Evolutionary conservation across 2,888 invertebrate species (phyloP).

Genomic region (Boloria euphrosyne): DNA sequence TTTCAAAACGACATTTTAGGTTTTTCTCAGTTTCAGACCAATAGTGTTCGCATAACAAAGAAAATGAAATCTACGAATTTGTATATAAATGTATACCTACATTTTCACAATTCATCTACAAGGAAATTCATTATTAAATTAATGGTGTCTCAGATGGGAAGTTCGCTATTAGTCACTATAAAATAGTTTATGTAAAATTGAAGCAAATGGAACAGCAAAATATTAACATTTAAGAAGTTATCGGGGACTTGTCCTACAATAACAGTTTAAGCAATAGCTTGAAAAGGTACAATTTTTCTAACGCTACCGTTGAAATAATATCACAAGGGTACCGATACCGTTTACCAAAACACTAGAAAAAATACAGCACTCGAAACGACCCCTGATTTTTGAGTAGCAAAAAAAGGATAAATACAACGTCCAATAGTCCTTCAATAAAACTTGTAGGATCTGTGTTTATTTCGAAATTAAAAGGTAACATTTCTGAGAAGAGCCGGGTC

Average conservation of each 20-base stretch:
- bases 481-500: slow-evolving; percentile 65
- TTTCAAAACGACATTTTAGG: too few species aligned
- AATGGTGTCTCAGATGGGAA: too few species aligned
- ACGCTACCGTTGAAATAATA: slow-evolving; percentile 36
- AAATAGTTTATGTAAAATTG: too few species aligned
- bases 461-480: slow-evolving; percentile 72
- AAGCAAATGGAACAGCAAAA: neutral
- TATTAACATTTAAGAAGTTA: neutral
- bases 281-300: slow-evolving; percentile 41
- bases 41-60: too few species aligned
- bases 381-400: slow-evolving; percentile 51
- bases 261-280: slow-evolving; percentile 50
- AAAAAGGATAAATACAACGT: slow-evolving; percentile 59
- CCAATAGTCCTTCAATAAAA: slow-evolving; percentile 73
- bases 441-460: slow-evolving; percentile 71
- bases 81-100: too few species aligned
- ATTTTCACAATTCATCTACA: too few species aligned
- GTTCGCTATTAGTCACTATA: too few species aligned
- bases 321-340: slow-evolving; percentile 46
- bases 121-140: too few species aligned
- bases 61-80: too few species aligned
- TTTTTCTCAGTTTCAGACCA: too few species aligned
- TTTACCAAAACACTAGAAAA: slow-evolving; percentile 55
- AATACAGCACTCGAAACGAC: slow-evolving; percentile 48
- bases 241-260: slow-evolving; percentile 49